Evolutionary conservation across 2,797 vertebrate species (phyloP), one percentile per base, ranked within the genome.

Genomic region (Pyrocephalus nanus): DNA sequence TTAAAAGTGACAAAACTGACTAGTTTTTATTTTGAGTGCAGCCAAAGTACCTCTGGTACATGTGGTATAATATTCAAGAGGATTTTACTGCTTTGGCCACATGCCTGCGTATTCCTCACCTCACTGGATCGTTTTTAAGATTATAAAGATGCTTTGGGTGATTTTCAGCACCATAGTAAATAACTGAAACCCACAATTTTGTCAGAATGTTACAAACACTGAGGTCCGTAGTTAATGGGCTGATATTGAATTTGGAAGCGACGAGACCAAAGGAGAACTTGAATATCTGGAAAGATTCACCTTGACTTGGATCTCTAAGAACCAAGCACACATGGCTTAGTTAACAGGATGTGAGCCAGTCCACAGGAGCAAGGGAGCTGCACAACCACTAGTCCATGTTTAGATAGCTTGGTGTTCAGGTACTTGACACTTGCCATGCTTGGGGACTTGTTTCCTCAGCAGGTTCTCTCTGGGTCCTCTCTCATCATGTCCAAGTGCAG

Each of bases 1-100:
- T 83, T 92, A 81, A 90, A 95, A 80, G 84, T 95, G 83, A 93
- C 92, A 83, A 86, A 94, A 94, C 82, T 60, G 79, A 47, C 80
- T 94, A 54, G 65, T 67, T 94, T 93, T 88, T 84, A 75, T 90
- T 96, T 85, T 93, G 78, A 94, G 75, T 90, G 66, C 61, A 80
- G 81, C 84, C 42, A 69, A 53, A 43, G 76, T 90, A 89, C 61
- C 64, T 78, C 81, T 79, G 90, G 55, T 89, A 82, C 32, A 34
- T 17, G 54, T 64, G 71, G 36, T 78, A 11, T 17, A 81, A 66
- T 65, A 89, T 71, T 90, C 23, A 76, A 78, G 58, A 72, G 62
- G 55, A 71, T 89, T 96, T 93, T 93, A 88, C 60, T 79, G 69
- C 45, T 91, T 94, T 92, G 93, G 84, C 77, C 76, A 42, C 74